Base-by-base conservation (phyloP, 2,113 vertebrate genomes). In the Phrynosoma platyrhinos region DNA sequence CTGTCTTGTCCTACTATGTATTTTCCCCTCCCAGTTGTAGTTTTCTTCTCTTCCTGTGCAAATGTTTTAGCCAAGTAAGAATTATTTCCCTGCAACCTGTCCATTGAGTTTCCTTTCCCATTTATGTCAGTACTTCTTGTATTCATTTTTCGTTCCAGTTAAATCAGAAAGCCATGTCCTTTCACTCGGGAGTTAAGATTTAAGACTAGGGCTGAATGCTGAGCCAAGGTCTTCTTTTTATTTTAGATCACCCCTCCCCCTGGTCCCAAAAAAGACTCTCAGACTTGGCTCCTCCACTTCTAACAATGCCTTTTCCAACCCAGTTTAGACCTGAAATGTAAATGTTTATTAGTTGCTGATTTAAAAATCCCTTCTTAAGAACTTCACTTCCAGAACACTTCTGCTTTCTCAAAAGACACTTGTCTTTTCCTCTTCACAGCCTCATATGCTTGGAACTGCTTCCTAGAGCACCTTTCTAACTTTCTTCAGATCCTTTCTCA, bases 241-340 rank as follows among this genome's bases (percentile, higher is more conserved):
- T 69, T 69, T 69, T 30, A 69, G 68, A 8, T 69, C 9, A 25
- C 47, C 47, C 47, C 47, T 47, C 47, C 47, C 47, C 3, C 47
- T 47, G 47, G 68, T 25, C 68, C 68, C 68, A 69, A n/a, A 25
- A 6, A 69, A 69, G 66, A 69, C 25, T 27, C 6, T 27, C 6
- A 10, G 68, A 25, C 7, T 9, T 30, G 27, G 47, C 47, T 53
- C 42, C 47, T 47, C 5, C 25, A 0, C 25, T 78, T 78, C 25
- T 78, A 53, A 52, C 7, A 9, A 40, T 68, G 68, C 0, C 0
- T 47, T 27, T 52, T 52, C 23, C 42, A 78, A 52, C 10, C 0
- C 42, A 10, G 1, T 78, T 42, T 52, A 30, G 76, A 13, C 76
- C 40, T 77, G 25, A 25, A 30, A 69, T 27, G 27, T 69, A 69